phyloP scores from a whole-genome alignment of 2,888 invertebrate genomes.

The Dexiosoma caninum region DNA sequence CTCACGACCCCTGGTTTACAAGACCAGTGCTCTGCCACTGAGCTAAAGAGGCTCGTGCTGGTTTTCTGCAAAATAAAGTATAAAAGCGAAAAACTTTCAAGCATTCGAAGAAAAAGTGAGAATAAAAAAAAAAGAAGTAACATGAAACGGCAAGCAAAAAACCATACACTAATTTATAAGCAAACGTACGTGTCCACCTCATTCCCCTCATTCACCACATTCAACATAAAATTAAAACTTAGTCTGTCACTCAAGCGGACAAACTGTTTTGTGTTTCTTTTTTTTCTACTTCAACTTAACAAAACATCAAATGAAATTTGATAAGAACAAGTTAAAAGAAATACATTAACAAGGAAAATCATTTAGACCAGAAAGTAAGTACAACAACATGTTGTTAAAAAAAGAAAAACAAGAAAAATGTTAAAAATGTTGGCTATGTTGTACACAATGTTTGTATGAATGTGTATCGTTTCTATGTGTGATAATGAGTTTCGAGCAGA shows the following conservation, averaged over 20 bases:
- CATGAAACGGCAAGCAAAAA: background rate
- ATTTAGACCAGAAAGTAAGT: slow-evolving; percentile 16
- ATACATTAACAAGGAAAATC: slow-evolving; percentile 32
- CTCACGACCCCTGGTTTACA: slow-evolving; percentile 68
- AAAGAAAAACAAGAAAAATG: too few relatives aligned
- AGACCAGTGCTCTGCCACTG: slow-evolving; percentile 68
- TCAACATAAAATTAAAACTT: too few relatives aligned
- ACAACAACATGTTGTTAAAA: slow-evolving; percentile 9
- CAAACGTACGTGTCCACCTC: too few relatives aligned
- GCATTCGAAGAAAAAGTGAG: background rate
- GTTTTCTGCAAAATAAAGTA: background rate
- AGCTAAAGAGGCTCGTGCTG: slow-evolving; percentile 64
- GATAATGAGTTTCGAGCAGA: background rate
- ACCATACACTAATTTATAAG: too few relatives aligned
- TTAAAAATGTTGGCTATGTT: too few relatives aligned
- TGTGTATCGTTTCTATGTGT: background rate
- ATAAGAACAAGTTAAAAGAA: slow-evolving; percentile 35
- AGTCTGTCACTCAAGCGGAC: background rate
- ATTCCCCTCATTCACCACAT: too few relatives aligned
- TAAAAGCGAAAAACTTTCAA: background rate
- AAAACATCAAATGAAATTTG: slow-evolving; percentile 16
- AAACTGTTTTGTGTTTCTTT: too few relatives aligned
- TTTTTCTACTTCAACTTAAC: too few relatives aligned
- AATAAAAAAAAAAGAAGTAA: background rate
- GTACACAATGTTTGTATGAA: too few relatives aligned